Base-by-base conservation (phyloP, 1,140 invertebrate genomes). In the Drosophila pseudoananassae region DNA sequence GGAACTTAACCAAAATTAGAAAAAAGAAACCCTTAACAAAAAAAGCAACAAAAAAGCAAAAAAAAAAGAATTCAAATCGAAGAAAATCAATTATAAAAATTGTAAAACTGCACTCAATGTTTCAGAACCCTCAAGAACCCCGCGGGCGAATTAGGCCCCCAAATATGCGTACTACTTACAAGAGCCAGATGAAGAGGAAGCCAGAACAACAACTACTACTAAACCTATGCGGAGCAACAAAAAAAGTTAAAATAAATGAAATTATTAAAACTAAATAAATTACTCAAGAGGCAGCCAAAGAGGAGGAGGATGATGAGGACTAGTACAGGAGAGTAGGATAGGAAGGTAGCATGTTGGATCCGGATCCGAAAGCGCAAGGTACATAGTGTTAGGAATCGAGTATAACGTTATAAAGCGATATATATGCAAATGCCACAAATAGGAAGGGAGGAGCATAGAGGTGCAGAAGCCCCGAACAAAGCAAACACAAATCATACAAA, bases 71-170 rank as follows among this genome's bases (percentile, higher is more conserved):
- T 36, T 36, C 12, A 58, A 71, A 70, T 79, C 38, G 47, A 87
- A 31, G 43, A 69, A 69, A 56, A 69, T 70, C 66, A 70, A 70
- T 70, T 70, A 76, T 36, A 61, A 69, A 87, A 88, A 88, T 78
- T 82, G 70, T 76, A 80, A 89, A 90, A 90, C 56, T 90, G 80
- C 85, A 90, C 85, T 89, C 71, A 78, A 88, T 83, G 83, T 87
- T 87, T 87, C 83, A 88, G 63, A 71, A 64, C 74, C 59, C 57
- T 43, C 45, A 66, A 65, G 6, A 58, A 47, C 56, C 55, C 65
- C 46, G 59, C 12, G 77, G 70, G 70, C 60, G 47, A 36, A 69
- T 56, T 66, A 51, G 25, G 38, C 40, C 76, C 68, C 61, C 56
- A 36, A 55, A 54, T 45, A 52, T 54, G 71, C 65, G 63, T 69